Evolutionary conservation across 2,113 vertebrate species (phyloP).

Genomic region (Syrrhaptes paradoxus): DNA sequence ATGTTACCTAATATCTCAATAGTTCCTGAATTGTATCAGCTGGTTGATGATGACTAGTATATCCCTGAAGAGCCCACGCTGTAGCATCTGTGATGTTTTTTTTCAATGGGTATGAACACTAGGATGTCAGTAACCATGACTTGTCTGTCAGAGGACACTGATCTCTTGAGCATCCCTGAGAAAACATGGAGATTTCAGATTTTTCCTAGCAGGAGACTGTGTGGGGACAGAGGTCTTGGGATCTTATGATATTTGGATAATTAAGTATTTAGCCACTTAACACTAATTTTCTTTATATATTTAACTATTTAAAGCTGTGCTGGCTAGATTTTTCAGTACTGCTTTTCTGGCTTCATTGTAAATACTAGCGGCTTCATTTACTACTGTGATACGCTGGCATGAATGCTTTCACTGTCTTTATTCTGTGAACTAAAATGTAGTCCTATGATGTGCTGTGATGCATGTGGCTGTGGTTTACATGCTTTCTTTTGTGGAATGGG

Average conservation of each 20-base stretch:
- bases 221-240: background rate
- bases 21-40: background rate
- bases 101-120: background rate
- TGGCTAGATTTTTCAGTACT: background rate
- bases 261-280: background rate
- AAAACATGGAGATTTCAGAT: background rate
- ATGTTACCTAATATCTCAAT: background rate
- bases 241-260: background rate
- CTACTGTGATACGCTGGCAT: background rate
- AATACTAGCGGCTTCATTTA: accelerated
- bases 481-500: background rate
- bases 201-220: background rate
- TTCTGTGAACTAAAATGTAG: background rate
- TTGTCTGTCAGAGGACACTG: background rate
- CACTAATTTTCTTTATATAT: background rate
- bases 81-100: background rate
- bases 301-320: background rate
- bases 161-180: background rate
- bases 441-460: background rate
- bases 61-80: background rate
- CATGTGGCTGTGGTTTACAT: background rate
- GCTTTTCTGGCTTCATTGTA: background rate
- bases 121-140: background rate
- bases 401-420: background rate
- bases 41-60: background rate